phyloP scores from a whole-genome alignment of 2,113 vertebrate species.

The Nerophis ophidion region DNA sequence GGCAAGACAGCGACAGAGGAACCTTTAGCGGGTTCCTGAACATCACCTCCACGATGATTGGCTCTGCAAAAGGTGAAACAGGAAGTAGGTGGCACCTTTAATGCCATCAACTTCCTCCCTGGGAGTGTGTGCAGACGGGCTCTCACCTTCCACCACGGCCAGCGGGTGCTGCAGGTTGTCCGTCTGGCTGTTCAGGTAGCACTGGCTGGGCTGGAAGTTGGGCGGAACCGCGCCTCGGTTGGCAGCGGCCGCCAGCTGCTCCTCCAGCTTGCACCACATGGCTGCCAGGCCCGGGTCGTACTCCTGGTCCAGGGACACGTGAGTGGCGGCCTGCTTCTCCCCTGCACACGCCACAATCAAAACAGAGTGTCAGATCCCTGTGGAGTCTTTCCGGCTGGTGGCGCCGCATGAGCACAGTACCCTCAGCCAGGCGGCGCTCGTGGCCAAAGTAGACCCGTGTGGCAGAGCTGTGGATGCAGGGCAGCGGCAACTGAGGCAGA shows the following conservation, averaged over 20 bases:
- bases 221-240: constrained; percentile 78
- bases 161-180: constrained; percentile 88
- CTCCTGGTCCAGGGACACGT: constrained; percentile 92
- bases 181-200: constrained; percentile 87
- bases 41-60: constrained; percentile 88
- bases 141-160: constrained; percentile 86
- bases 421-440: constrained; percentile 88
- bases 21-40: constrained; percentile 94
- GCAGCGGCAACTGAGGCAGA: constrained; percentile 89
- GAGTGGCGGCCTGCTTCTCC: constrained; percentile 94
- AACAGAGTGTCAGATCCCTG: not conserved
- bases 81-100: not conserved
- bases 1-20: constrained; percentile 81
- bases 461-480: constrained; percentile 84
- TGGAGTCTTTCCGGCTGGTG: not conserved
- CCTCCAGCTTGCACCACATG: constrained; percentile 90
- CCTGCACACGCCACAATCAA: constrained; percentile 64
- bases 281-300: constrained; percentile 85
- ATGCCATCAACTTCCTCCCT: not conserved
- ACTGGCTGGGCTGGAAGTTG: constrained; percentile 85
- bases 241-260: constrained; percentile 80
- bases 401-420: constrained; percentile 57
- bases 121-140: not conserved
- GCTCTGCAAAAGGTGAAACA: constrained; percentile 69
- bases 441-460: constrained; percentile 95